phyloP scores from a whole-genome alignment of 2,888 invertebrate genomes.

The Buathra laborator region DNA sequence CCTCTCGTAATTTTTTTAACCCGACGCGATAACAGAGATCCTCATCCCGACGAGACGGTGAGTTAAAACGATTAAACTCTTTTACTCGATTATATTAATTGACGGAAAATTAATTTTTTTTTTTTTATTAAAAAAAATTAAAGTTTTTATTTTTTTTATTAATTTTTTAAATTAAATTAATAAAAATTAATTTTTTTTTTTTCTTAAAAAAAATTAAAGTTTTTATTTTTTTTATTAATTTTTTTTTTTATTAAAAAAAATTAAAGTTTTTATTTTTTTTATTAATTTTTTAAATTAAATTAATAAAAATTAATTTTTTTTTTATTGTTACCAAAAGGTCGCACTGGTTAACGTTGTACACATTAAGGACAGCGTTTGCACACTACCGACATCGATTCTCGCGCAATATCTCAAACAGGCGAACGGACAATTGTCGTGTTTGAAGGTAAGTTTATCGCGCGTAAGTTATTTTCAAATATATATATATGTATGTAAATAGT shows the following conservation, averaged over 20 bases:
- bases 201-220: no score
- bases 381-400: slow-evolving; percentile 92
- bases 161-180: no score
- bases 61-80: slow-evolving; percentile 73
- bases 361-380: slow-evolving; percentile 92
- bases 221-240: no score
- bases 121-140: no score
- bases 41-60: slow-evolving; percentile 93
- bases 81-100: background rate
- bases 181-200: no score
- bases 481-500: no score
- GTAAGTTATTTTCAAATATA: no score
- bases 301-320: slow-evolving; percentile 15
- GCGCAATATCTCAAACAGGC: slow-evolving; percentile 95
- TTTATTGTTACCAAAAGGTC: slow-evolving; percentile 87
- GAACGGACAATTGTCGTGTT: slow-evolving; percentile 92
- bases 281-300: no score
- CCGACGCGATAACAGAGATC: slow-evolving; percentile 88
- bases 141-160: no score
- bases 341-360: slow-evolving; percentile 93
- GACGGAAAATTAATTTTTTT: background rate
- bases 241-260: no score
- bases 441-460: slow-evolving; percentile 88
- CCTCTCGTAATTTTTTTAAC: slow-evolving; percentile 92
- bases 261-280: no score